Base-by-base conservation (phyloP, 1,140 invertebrate genomes). In the Sipha flava region DNA sequence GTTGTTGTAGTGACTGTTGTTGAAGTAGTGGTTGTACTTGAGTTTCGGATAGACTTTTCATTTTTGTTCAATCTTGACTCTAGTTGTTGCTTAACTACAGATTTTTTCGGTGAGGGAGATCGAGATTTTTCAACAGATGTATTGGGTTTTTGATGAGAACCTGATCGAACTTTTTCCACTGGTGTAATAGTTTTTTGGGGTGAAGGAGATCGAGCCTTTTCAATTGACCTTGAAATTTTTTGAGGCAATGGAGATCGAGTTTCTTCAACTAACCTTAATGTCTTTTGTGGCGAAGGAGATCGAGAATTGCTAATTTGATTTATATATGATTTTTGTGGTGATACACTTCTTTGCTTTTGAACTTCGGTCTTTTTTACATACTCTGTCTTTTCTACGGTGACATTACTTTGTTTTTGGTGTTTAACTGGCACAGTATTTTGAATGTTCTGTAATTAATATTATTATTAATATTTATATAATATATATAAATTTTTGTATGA, bases 251-350 rank as follows among this genome's bases (percentile, higher is more conserved):
- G 43, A 45, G 40, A 26, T 70, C 26, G 45, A 34, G 45, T 73
- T 73, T 73, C 49, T 14, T 23, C 49, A 6, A 73, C 49, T 31
- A 29, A 52, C 14, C 29, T 49, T 6, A 23, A 18, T 21, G 49
- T 34, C 49, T 77, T 77, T 43, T 59, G 34, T 18, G 73, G 73
- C 0, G 73, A 77, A 40, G 73, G 52, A 26, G 73, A 77, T 59
- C 73, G 12, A 1, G 34, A 40, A 34, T 57, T 37, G 3, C 16
- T 18, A 12, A 40, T 34, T 23, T 47, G 31, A 21, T 75, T 75
- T 21, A 10, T 34, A 18, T 57, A 29, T 1, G 73, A 10, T 52
- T 77, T 57, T 37, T 40, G 73, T 16, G 73, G 73, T 43, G 73
- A 77, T 34, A 29, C 3, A 29, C 73, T 77, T 43, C 47, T 40